Evolutionary conservation across 2,888 invertebrate species (phyloP), one percentile per base, ranked within the genome.

Genomic region (Apamea monoglypha): DNA sequence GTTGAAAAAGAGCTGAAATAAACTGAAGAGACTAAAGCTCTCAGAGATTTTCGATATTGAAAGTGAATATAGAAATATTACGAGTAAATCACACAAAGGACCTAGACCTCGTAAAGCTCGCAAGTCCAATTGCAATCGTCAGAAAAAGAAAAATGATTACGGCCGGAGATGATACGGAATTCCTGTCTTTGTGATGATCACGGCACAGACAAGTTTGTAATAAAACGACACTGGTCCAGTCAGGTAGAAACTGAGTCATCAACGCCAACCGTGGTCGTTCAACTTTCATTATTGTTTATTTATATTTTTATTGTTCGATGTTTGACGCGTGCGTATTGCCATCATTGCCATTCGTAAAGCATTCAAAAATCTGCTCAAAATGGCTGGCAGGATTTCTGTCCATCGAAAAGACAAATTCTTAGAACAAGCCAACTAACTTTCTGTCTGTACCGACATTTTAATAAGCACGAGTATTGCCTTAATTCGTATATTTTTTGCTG

Each of bases 181-280:
- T 92, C 92, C 92, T 92, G 88, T 87, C 91, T 92, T 93, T 92
- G 93, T 92, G 92, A 93, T 91, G 90, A 91, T 92, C 92, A 90
- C 87, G 90, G 91, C 92, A 90, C 90, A 92, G 92, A 92, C 92
- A 87, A 92, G 92, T 90, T 91, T 89, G 86, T 88, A 91, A 91
- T 88, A 91, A 92, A 91, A 90, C 90, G 89, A 91, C 90, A 89
- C 88, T 87, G 92, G 92, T 88, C 90, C 91, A 91, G 94, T 94
- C 95, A 95, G 96, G 96, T 96, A 95, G 92, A 92, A 92, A 92
- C 93, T 96, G 96, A 96, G 93, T 96, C 96, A 96, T 94, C 93
- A 94, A 88, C 88, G 88, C 88, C 88, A 82, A 72, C 84, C 89
- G 88, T 95, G 96, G 96, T 95, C 96, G 94, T 96, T 96, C 96